Conservation (phyloP, 2,888 invertebrate genomes). For the Cephus pygmeus region DNA sequence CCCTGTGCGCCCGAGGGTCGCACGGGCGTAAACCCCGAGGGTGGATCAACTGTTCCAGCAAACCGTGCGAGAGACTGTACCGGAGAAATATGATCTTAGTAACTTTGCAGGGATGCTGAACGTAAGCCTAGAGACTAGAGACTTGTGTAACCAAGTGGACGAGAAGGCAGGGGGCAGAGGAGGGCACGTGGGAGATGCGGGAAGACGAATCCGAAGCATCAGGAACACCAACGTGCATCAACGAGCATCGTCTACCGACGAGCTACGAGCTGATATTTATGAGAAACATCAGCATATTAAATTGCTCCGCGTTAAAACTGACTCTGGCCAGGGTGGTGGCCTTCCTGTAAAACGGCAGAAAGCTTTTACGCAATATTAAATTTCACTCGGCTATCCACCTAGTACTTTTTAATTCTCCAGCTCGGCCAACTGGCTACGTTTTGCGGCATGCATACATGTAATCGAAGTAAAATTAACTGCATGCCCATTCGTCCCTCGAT, state of each 20-base stretch:
- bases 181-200: neutral
- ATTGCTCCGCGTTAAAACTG: conserved; percentile 39
- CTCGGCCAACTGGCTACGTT: neutral
- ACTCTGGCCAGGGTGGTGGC: conserved; percentile 22
- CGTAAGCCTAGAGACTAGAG: no score
- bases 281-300: conserved; percentile 41
- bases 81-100: no score
- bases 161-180: no score
- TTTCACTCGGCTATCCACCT: conserved; percentile 22
- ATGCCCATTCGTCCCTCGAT: no score
- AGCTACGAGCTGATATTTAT: conserved; percentile 32
- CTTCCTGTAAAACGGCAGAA: conserved; percentile 28
- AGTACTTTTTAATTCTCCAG: conserved; percentile 4
- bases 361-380: conserved; percentile 40
- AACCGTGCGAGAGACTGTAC: no score
- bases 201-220: conserved; percentile 7
- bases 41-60: no score
- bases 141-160: no score
- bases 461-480: no score
- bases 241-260: no score
- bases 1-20: neutral
- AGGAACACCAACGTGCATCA: conserved; percentile 16
- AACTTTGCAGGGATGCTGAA: no score
- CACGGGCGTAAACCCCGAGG: no score
- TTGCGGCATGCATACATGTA: no score